Evolutionary conservation across 1,140 invertebrate genomes (phyloP), one percentile per base, ranked within the genome.

Genomic region (Bombus soroeensis): DNA sequence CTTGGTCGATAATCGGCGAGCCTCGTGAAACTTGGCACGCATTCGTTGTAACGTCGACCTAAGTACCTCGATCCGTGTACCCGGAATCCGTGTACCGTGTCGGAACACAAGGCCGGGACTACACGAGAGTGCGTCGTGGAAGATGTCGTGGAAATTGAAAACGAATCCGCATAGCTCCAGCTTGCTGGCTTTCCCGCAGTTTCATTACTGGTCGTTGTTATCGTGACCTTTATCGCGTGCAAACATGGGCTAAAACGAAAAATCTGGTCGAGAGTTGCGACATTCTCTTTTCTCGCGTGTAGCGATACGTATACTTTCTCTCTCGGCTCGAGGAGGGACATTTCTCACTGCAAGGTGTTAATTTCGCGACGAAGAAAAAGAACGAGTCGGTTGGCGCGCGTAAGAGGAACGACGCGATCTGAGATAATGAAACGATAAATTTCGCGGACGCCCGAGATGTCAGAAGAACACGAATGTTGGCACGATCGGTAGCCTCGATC

Each of bases 1-100:
- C 75, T 84, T 90, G 87, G 88, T 91, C 91, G 84, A 91, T 92
- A 92, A 92, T 90, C 90, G 80, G 85, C 77, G 85, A 85, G 74
- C 78, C 80, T 73, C 72, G 81, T 80, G 73, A 76, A 80, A 86
- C 81, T 81, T 43, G 82, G 81, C 80, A 87, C 81, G 82, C 88
- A 87, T 81, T 74, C 74, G 84, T 41, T 85, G 78, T 89, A 81
- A 90, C 84, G 39, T 75, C 53, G 83, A 77, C 47, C 75, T 75
- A 88, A 85, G 87, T 90, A 89, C 81, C 86, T 43, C 5, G 68
- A 41, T 34, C n/a, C 68, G 77, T 66, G 83, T 77, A 81, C 76
- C 62, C 22, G 37, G 53, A 79, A 87, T 83, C 81, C 77, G 71
- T 81, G 84, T 68, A 68, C 28, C 9, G 22, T 73, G 39, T 59